Conservation (phyloP, 2,797 vertebrate genomes). For the Glyptemys insculpta region DNA sequence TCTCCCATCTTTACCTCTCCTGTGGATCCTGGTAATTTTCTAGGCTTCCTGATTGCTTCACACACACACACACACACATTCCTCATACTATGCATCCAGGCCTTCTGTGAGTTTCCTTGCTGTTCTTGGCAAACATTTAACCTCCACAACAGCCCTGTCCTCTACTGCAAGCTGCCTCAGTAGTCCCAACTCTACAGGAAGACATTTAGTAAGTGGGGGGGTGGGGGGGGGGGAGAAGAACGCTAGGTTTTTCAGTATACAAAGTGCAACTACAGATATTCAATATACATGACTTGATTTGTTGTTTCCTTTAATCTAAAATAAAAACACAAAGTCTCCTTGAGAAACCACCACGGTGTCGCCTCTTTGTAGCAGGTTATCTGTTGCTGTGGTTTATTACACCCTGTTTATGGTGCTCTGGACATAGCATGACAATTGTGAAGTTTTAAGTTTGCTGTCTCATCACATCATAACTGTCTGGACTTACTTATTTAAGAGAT, state of each 20-base stretch:
- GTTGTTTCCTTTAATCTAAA: not conserved
- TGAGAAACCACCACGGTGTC: not conserved
- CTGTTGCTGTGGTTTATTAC: not conserved
- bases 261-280: not conserved
- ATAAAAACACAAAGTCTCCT: not conserved
- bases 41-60: not conserved
- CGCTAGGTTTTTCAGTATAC: not conserved
- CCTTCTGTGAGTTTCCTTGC: not conserved
- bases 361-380: not conserved
- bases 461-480: too few species aligned
- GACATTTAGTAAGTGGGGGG: not conserved
- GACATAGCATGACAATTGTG: too few species aligned
- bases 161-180: not conserved
- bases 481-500: too few species aligned
- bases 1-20: not conserved
- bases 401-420: too few species aligned
- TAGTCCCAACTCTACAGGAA: not conserved
- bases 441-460: too few species aligned
- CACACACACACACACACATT: rapidly evolving
- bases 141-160: not conserved
- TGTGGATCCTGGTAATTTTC: not conserved
- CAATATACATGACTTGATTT: not conserved
- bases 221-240: not conserved
- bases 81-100: not conserved
- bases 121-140: not conserved